Percentiles rank a stretch among this genome's conserved stretches.
phyloP scores from a whole-genome alignment of 2,113 vertebrate genomes.

The Ceyx cyanopectus region DNA sequence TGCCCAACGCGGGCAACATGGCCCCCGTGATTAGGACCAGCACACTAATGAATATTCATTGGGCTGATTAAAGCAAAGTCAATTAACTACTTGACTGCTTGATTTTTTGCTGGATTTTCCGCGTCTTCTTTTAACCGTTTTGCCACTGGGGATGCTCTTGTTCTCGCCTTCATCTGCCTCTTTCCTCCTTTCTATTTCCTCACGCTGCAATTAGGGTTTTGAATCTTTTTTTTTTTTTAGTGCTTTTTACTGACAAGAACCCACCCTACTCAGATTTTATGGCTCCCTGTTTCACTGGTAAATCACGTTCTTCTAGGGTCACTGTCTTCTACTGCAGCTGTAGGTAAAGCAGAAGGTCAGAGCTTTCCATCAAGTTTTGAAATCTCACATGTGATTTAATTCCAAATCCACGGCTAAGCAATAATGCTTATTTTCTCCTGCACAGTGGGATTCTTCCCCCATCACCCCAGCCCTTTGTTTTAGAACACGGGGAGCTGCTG shows the following conservation, averaged over 20 bases:
- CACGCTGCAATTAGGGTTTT: constrained; percentile 7
- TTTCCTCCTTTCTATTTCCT: background rate
- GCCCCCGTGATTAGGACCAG: constrained; percentile 76
- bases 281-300: background rate
- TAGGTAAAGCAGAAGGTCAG: constrained; percentile 23
- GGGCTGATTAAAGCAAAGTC: constrained; percentile 80
- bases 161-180: constrained; percentile 36
- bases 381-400: background rate
- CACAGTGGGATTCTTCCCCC: background rate
- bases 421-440: background rate
- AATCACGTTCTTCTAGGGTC: background rate
- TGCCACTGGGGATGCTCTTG: constrained; percentile 49
- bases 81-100: constrained; percentile 83
- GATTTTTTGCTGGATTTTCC: constrained; percentile 69
- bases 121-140: constrained; percentile 74
- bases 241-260: constrained; percentile 32
- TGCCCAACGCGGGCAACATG: constrained; percentile 72
- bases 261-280: background rate
- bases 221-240: background rate
- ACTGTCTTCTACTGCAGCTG: background rate
- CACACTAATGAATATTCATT: constrained; percentile 85
- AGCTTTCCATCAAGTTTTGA: constrained; percentile 21
- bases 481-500: background rate
- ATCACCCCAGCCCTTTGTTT: constrained; percentile 10
- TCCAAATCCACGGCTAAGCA: background rate